Base-by-base conservation (phyloP, 2,113 vertebrate genomes). In the Takifugu flavidus region DNA sequence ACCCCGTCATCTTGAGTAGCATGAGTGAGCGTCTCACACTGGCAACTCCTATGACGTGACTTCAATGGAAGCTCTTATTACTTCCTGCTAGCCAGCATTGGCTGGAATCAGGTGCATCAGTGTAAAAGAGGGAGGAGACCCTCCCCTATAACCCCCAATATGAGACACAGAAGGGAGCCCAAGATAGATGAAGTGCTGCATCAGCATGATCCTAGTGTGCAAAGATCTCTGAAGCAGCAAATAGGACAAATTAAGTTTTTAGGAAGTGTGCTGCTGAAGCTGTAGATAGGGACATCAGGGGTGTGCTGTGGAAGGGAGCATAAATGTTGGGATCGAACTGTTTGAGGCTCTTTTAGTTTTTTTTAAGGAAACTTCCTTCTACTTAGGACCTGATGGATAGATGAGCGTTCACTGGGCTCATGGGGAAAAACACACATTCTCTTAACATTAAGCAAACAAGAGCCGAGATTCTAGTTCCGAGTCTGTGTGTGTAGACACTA, bases 311-410 rank as follows among this genome's bases (percentile, higher is more conserved):
- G 57, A 65, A 60, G 26, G 55, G 59, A 64, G 25, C 15, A 4
- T 47, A 45, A 45, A 26, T 47, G 46, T 39, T 10, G 59, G 85
- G 82, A 87, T 87, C 83, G 88, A 89, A 84, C 68, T 74, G 68
- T 85, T 75, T 86, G 85, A 87, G 87, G 79, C 82, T 87, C 86
- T 82, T 88, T 88, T 85, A 84, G 72, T 80, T 88, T 72, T 75
- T 86, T 75, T 84, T 86, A 75, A 79, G 73, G 77, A 84, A 87
- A 86, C 86, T 84, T 82, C 75, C 86, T 87, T 86, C 87, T 68
- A 80, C 59, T 67, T 57, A 75, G 61, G 69, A 60, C 39, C 65
- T 69, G 66, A 70, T 42, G 58, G 78, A 74, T 72, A 75, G 69
- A 82, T 68, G 50, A 14, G 62, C 72, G 74, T 67, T 78, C 58